Conservation (phyloP, 2,113 vertebrate genomes). For the Oreochromis aureus region DNA sequence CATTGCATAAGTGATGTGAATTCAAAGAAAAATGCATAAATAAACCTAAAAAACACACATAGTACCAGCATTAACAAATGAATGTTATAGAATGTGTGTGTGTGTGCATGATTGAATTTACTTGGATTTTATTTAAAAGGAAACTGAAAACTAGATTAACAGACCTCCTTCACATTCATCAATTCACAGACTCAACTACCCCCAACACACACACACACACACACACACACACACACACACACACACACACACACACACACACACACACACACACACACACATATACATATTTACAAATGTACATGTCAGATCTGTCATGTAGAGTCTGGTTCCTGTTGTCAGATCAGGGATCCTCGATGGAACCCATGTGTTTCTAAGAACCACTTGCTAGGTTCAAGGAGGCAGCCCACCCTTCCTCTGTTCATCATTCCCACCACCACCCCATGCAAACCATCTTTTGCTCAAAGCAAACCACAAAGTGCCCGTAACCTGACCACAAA, state of each 20-base stretch:
- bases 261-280: neutral
- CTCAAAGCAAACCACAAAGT: slow-evolving; percentile 38
- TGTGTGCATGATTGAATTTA: slow-evolving; percentile 36
- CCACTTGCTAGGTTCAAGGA: slow-evolving; percentile 35
- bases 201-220: neutral
- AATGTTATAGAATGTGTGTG: neutral
- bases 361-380: slow-evolving; percentile 52
- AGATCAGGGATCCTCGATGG: slow-evolving; percentile 22
- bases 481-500: slow-evolving; percentile 36
- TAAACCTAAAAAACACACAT: neutral
- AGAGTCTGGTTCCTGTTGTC: slow-evolving; percentile 7
- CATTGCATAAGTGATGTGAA: neutral
- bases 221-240: neutral
- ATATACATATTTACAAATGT: slow-evolving; percentile 60
- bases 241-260: neutral
- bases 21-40: neutral
- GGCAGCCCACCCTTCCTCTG: neutral
- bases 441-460: slow-evolving; percentile 20
- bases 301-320: slow-evolving; percentile 72
- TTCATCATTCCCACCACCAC: neutral
- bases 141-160: slow-evolving; percentile 21
- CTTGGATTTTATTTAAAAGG: slow-evolving; percentile 68
- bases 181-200: neutral
- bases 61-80: neutral
- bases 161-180: slow-evolving; percentile 62